A percentile compares a stretch with the other conserved stretches of the same genome.
Conservation (phyloP, 2,113 vertebrate genomes). For the Recurvirostra avosetta region DNA sequence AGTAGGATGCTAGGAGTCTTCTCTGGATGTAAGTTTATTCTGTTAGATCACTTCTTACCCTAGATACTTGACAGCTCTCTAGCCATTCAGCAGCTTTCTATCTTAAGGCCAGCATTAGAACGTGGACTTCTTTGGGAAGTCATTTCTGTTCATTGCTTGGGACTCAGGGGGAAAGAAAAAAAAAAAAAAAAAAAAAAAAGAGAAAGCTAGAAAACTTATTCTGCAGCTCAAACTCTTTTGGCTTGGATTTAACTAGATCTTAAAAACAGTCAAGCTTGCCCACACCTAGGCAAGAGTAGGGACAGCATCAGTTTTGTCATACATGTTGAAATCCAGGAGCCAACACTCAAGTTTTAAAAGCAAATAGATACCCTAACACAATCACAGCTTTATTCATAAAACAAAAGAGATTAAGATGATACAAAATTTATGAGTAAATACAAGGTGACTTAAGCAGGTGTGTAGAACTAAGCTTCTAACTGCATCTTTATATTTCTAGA, state of each 20-base stretch:
- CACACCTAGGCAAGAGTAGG: neutral
- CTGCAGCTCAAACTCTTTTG: neutral
- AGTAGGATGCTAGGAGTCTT: neutral
- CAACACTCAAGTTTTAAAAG: neutral
- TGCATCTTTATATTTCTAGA: neutral
- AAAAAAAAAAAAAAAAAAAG: too few relatives aligned
- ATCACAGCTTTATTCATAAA: neutral
- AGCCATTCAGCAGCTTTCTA: neutral
- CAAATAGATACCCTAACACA: neutral
- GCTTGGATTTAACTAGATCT: neutral
- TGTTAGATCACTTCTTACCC: neutral
- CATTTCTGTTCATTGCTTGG: neutral
- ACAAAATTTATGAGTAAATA: neutral
- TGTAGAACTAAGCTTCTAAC: neutral
- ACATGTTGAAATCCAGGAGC: neutral
- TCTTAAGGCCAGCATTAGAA: neutral
- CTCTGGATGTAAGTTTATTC: too few relatives aligned
- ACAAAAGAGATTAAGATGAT: neutral
- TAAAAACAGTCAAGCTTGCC: neutral
- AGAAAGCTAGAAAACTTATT: neutral
- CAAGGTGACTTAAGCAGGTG: neutral
- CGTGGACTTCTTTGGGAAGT: neutral
- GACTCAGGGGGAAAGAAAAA: neutral
- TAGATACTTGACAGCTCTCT: neutral
- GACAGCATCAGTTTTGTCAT: neutral